Percentiles rank a stretch among this genome's conserved stretches.
These are phyloP conservation scores for Trichechus manatus DNA, from an alignment of 2,113 vertebrate genomes.

Conservation along the genomic window DNA sequence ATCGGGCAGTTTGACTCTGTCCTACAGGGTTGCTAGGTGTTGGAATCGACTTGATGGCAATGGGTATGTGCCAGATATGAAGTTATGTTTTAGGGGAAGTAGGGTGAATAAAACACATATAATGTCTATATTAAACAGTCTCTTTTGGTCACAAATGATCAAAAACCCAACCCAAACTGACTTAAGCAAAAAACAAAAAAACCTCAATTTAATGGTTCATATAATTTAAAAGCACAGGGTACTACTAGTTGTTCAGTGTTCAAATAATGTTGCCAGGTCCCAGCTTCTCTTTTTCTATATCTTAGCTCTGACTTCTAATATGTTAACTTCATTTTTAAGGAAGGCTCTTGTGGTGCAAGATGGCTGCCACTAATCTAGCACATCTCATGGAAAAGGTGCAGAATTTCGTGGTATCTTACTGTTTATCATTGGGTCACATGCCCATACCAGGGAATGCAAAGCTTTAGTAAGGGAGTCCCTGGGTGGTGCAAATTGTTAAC, in stretches of 20 bases:
- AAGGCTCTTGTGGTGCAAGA: neutral
- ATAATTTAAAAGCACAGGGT: neutral
- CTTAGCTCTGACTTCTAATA: neutral
- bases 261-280: neutral
- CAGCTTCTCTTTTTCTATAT: neutral
- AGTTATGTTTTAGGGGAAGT: neutral
- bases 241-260: neutral
- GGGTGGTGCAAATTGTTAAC: neutral
- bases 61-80: neutral
- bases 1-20: too few relatives aligned
- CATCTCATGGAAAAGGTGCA: neutral
- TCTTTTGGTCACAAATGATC: neutral
- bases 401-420: neutral
- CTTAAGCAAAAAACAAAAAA: neutral
- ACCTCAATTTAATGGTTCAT: neutral
- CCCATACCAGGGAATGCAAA: neutral
- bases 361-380: neutral
- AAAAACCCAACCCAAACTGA: neutral
- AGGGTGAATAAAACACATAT: neutral
- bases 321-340: neutral
- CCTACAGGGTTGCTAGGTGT: neutral
- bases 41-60: neutral
- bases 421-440: neutral
- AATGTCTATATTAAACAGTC: neutral
- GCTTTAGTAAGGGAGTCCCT: neutral